phyloP scores from a whole-genome alignment of 2,113 vertebrate genomes.

The Hemichromis elongatus region DNA sequence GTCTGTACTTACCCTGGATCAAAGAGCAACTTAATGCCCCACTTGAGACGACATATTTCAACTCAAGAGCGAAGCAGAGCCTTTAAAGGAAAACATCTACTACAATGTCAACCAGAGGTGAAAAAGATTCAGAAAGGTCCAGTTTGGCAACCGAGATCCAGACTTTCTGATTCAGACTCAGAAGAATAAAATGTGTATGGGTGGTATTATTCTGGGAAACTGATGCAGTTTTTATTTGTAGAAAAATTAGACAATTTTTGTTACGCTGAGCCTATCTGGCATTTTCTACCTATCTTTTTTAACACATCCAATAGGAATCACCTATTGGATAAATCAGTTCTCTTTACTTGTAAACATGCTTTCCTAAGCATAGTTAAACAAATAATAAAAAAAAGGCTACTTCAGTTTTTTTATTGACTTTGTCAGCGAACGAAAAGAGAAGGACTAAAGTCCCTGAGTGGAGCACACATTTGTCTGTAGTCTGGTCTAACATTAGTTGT shows the following conservation, averaged over 20 bases:
- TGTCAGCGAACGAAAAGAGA: neutral
- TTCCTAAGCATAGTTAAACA: neutral
- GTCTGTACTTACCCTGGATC: neutral
- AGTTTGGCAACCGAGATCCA: neutral
- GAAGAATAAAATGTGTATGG: too few species aligned
- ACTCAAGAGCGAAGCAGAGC: neutral
- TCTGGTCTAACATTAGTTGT: conserved; percentile 31
- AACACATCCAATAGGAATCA: neutral
- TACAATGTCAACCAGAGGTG: neutral
- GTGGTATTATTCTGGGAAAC: fast-evolving
- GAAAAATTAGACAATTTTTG: neutral
- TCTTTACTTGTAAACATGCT: neutral
- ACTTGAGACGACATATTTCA: neutral
- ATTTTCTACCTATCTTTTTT: neutral
- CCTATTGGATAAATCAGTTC: neutral
- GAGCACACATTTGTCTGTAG: neutral
- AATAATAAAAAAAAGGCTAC: neutral
- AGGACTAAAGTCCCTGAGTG: neutral
- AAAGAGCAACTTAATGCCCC: neutral
- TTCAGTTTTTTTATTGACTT: neutral
- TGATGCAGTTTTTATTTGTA: neutral
- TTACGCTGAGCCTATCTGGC: neutral
- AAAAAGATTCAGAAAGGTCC: neutral
- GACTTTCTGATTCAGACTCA: neutral
- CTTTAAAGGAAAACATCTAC: conserved; percentile 5